Percentiles rank a stretch among this genome's conserved stretches.
phyloP scores from a whole-genome alignment of 2,113 vertebrate genomes.

The Coptodon rendalli region DNA sequence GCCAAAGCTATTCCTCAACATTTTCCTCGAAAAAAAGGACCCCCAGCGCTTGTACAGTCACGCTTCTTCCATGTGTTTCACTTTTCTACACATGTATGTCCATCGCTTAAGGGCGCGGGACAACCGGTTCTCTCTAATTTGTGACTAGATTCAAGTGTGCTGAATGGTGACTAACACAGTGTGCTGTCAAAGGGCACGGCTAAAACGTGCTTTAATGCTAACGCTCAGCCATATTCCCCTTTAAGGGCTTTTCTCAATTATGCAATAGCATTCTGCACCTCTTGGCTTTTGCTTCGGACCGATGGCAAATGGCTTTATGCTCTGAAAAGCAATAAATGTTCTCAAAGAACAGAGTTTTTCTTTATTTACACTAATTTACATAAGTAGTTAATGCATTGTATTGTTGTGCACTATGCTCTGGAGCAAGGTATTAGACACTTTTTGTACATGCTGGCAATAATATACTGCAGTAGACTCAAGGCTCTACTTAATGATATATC shows the following conservation, averaged over 20 bases:
- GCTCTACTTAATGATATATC: not conserved
- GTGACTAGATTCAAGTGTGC: conserved; percentile 4
- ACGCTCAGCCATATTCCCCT: not conserved
- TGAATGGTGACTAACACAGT: conserved; percentile 28
- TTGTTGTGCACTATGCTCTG: not conserved
- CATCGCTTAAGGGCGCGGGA: not conserved
- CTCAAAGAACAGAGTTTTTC: not conserved
- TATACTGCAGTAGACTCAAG: not conserved
- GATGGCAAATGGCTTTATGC: conserved; percentile 28
- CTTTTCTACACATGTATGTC: conserved; percentile 10
- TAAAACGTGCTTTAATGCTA: conserved; percentile 21
- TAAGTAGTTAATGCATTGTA: not conserved
- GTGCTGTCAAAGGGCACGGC: conserved; percentile 1
- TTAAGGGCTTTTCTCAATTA: conserved; percentile 34
- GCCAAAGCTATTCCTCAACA: not conserved
- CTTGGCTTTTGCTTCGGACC: conserved; percentile 29
- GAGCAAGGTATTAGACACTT: not conserved
- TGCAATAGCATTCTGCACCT: conserved; percentile 32
- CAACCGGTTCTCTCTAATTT: conserved; percentile 30
- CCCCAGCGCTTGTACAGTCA: not conserved
- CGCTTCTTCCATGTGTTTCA: not conserved
- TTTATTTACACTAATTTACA: not conserved
- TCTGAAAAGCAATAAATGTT: conserved; percentile 36
- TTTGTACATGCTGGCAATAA: not conserved
- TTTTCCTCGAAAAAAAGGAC: not conserved